Base-by-base conservation (phyloP, 2,888 invertebrate genomes). In the Scelioninae gen. 1 region DNA sequence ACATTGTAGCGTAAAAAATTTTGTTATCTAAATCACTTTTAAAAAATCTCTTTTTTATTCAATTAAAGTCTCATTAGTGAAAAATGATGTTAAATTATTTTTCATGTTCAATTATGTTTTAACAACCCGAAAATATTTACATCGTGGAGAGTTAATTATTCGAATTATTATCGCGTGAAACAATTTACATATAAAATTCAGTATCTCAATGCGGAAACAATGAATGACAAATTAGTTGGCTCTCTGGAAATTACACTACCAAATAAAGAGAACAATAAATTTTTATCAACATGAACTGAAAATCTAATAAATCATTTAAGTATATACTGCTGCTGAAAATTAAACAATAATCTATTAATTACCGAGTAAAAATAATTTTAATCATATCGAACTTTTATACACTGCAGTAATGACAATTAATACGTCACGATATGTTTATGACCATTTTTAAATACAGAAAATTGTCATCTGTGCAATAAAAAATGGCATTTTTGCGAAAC, bases 151-250 rank as follows among this genome's bases (percentile, higher is more conserved):
- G 45, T 66, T 58, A 63, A 75, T 65, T 56, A 49, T 66, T 66
- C 66, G 58, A 66, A 75, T 56, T 49, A 66, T 75, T 31, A 66
- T 66, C 65, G 66, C 31, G 49, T 49, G 58, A 75, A 75, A 66
- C 47, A 66, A 75, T 75, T 75, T 75, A 58, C 47, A 66, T 75
- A 58, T 65, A 66, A 75, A 75, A 75, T 58, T 75, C 31, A 47
- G 47, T 23, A 65, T 74, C 56, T 15, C 63, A 45, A 47, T 16
- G 63, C 56, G 38, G 65, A 56, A 47, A 65, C 65, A 75, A 65
- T 75, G 51, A 66, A 75, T 75, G 56, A 75, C 56, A 65, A 65
- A 65, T 38, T 40, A 56, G 40, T 56, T 49, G 65, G 56, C 8
- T 34, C 16, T 29, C 56, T 34, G 62, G 47, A 75, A 75, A 75